phyloP scores from a whole-genome alignment of 1,140 invertebrate genomes.

The Leptinotarsa lineolata region DNA sequence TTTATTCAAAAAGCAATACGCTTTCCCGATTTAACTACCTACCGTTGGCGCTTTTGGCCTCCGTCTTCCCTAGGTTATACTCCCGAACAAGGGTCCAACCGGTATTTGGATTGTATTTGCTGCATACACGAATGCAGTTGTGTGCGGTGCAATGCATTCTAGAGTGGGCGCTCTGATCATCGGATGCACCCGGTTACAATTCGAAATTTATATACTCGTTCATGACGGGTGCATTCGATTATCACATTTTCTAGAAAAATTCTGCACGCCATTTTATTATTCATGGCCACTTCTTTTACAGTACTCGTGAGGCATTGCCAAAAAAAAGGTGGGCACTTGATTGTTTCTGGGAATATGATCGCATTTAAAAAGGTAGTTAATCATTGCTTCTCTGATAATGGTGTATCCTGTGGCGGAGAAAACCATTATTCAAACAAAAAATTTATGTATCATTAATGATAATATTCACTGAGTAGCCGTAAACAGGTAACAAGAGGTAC shows the following conservation, averaged over 20 bases:
- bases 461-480: too few species aligned
- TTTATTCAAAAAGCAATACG: too few species aligned
- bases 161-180: conserved; percentile 2
- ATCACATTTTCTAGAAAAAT: background rate
- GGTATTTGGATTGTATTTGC: conserved; percentile 4
- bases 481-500: too few species aligned
- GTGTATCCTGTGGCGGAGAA: too few species aligned
- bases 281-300: background rate
- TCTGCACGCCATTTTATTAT: conserved; percentile 6
- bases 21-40: background rate
- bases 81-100: background rate
- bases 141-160: background rate
- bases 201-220: conserved; percentile 6
- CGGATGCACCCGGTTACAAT: background rate
- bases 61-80: background rate
- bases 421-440: too few species aligned
- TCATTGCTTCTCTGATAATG: too few species aligned
- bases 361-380: background rate
- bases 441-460: too few species aligned
- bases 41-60: background rate
- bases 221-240: background rate
- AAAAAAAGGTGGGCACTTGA: background rate
- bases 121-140: conserved; percentile 5
- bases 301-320: background rate
- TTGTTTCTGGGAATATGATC: background rate